These are phyloP conservation scores for Poecilia latipinna DNA, from an alignment of 2,113 vertebrate genomes.

Conservation along the genomic window DNA sequence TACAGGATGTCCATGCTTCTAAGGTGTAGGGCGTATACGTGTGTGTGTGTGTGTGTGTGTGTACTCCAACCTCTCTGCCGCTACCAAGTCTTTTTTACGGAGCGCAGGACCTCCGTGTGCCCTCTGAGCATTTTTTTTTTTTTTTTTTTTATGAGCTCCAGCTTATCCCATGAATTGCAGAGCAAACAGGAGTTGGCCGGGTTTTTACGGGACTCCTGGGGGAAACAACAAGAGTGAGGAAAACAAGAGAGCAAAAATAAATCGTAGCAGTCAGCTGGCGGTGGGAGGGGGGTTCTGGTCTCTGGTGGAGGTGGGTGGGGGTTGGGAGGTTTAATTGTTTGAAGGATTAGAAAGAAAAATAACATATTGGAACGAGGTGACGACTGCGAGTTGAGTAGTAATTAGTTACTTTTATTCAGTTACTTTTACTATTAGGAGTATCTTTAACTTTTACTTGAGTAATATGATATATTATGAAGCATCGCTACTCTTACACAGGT, in stretches of 20 bases:
- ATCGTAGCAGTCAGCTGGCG: slow-evolving; percentile 51
- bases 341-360: slow-evolving; percentile 37
- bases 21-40: slow-evolving; percentile 40
- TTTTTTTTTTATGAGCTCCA: slow-evolving; percentile 67
- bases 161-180: slow-evolving; percentile 66
- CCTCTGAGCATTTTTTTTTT: slow-evolving; percentile 48
- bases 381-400: not conserved
- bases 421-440: too few species aligned
- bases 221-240: slow-evolving; percentile 42
- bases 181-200: slow-evolving; percentile 70
- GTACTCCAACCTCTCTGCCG: slow-evolving; percentile 38
- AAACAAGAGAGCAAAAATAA: slow-evolving; percentile 25
- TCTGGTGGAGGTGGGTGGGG: slow-evolving; percentile 5
- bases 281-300: slow-evolving; percentile 11
- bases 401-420: too few species aligned
- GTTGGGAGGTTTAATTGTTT: slow-evolving; percentile 11
- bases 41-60: slow-evolving; percentile 23
- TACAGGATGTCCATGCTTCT: slow-evolving; percentile 64
- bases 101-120: slow-evolving; percentile 64
- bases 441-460: too few species aligned
- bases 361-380: slow-evolving; percentile 30
- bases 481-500: too few species aligned
- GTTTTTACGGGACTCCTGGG: slow-evolving; percentile 68
- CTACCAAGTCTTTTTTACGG: slow-evolving; percentile 56
- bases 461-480: too few species aligned